phyloP scores from a whole-genome alignment of 2,113 vertebrate species.

The Theropithecus gelada region DNA sequence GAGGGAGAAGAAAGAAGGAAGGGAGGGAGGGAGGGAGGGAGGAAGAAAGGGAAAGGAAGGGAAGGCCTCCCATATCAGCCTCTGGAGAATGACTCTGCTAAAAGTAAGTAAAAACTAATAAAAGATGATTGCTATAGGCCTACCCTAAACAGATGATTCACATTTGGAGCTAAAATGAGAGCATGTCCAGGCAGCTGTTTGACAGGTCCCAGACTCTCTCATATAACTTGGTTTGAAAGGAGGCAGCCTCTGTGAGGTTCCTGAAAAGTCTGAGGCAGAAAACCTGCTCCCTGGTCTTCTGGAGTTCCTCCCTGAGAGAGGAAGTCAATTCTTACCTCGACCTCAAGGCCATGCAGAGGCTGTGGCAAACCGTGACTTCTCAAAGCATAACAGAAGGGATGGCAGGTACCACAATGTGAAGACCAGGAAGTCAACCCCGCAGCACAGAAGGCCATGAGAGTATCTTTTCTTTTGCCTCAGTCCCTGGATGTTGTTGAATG shows the following conservation, averaged over 20 bases:
- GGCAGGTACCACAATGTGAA: background rate
- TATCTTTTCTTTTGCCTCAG: background rate
- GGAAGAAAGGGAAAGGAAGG: no score
- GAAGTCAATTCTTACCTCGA: background rate
- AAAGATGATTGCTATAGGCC: background rate
- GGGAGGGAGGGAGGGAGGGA: background rate
- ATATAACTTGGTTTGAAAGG: background rate
- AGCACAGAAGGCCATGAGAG: background rate
- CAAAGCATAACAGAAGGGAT: no score
- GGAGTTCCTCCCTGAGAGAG: background rate
- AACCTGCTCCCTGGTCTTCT: background rate
- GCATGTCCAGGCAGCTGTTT: background rate
- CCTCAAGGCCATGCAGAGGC: background rate
- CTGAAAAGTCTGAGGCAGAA: background rate
- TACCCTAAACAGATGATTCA: background rate
- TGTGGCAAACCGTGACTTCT: background rate
- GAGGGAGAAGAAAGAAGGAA: accelerated
- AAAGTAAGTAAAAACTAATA: background rate
- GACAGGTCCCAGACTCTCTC: background rate
- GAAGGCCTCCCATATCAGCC: no score
- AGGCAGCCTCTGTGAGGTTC: background rate
- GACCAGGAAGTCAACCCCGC: no score
- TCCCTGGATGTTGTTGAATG: background rate
- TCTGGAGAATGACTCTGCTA: background rate
- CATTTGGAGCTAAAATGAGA: background rate